A percentile compares a stretch with the other conserved stretches of the same genome.
These are phyloP conservation scores for Fabriciana adippe DNA, from an alignment of 2,888 invertebrate species.

Conservation along the genomic window DNA sequence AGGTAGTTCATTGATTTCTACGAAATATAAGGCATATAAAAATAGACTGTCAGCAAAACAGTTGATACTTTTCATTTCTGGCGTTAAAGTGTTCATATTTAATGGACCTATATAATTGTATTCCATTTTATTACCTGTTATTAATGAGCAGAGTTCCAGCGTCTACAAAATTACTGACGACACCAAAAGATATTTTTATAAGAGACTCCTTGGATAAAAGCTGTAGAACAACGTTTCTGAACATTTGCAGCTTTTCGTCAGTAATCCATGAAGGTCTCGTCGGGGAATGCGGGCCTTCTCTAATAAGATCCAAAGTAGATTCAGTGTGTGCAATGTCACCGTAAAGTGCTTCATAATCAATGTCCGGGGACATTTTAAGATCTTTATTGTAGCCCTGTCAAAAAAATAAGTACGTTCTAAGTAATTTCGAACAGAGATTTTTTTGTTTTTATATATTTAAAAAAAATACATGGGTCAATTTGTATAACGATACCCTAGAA, in stretches of 20 bases:
- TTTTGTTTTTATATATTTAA: background rate
- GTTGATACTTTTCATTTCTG: background rate
- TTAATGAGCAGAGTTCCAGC: conserved; percentile 71
- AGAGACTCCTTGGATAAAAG: conserved; percentile 62
- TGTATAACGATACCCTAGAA: too few species aligned
- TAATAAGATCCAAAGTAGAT: conserved; percentile 49
- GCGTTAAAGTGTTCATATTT: too few species aligned
- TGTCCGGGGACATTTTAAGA: conserved; percentile 53
- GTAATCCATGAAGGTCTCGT: conserved; percentile 63
- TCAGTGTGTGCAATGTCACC: conserved; percentile 52
- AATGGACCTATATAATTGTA: background rate
- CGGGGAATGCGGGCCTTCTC: conserved; percentile 55
- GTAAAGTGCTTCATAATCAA: conserved; percentile 58
- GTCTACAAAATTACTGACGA: conserved; percentile 66
- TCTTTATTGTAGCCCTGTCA: conserved; percentile 62
- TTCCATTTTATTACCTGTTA: conserved; percentile 55
- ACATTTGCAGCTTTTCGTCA: conserved; percentile 52
- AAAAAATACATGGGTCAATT: too few species aligned
- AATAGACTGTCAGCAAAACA: background rate
- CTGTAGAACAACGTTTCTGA: conserved; percentile 50
- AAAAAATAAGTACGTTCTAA: background rate
- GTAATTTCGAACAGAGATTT: background rate
- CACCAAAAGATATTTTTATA: conserved; percentile 64
- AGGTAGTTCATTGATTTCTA: too few species aligned
- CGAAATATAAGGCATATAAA: background rate